Conservation (phyloP, 2,113 vertebrate species). For the Tragelaphus buxtoni region DNA sequence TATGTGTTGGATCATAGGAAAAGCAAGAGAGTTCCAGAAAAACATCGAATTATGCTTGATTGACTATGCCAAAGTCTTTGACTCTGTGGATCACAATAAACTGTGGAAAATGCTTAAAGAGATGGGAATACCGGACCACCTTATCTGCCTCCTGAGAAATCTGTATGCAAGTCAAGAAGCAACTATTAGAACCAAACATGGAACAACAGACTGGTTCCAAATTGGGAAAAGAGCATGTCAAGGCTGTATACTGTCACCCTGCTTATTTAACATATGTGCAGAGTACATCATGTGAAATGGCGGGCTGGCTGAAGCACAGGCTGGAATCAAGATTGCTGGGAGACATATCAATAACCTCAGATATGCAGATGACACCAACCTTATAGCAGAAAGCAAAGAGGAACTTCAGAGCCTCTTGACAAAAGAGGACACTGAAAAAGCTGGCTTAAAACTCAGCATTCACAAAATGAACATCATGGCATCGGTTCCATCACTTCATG, state of each 20-base stretch:
- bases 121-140: background rate
- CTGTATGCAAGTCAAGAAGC: background rate
- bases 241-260: background rate
- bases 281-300: background rate
- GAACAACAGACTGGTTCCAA: background rate
- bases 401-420: background rate
- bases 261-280: background rate
- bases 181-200: background rate
- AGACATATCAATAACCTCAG: background rate
- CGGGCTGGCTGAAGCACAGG: background rate
- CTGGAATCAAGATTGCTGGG: background rate
- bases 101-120: background rate
- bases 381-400: background rate
- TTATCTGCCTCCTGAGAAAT: background rate
- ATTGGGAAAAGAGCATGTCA: background rate
- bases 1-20: background rate
- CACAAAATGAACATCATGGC: background rate
- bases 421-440: background rate
- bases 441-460: background rate
- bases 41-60: background rate
- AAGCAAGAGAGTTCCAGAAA: background rate
- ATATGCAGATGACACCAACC: background rate
- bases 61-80: background rate
- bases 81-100: background rate
- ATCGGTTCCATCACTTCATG: background rate